Evolutionary conservation across 2,888 invertebrate species (phyloP), one percentile per base, ranked within the genome.

Genomic region (Xestobium rufovillosum): DNA sequence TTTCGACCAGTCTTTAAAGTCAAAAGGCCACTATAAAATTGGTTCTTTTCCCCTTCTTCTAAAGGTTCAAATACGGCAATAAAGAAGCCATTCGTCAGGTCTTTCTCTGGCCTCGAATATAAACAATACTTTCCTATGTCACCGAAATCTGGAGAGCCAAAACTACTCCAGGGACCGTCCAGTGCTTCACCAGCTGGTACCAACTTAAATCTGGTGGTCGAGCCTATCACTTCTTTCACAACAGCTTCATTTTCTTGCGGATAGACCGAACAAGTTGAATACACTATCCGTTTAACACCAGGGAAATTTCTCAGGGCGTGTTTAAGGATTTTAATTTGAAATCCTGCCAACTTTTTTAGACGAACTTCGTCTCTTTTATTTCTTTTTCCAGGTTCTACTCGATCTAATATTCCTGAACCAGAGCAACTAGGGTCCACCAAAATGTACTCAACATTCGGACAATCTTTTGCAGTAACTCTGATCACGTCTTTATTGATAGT

Each of bases 391-490:
- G 63, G 47, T 41, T 67, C 63, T 14, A 69, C 44, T 27, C 80
- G 70, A 47, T 73, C 70, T 26, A 72, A 64, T 64, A 83, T 78
- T 17, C 87, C 76, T 60, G 92, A 89, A 26, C 97, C 96, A 14
- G 92, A 88, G 63, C 98, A 99, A 37, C 92, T 89, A 0, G 97
- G 96, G 68, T 99, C 98, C 0, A 98, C 80, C n/a, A 97, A 68
- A 49, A 95, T 83, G 54, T 89, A 92, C 60, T 90, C 81, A 0
- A 94, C 85, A 48, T 80, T 71, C 15, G 76, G 72, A 51, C 72
- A 73, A 11, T 78, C 72, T 0, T 69, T 64, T 8, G 69, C 67
- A 51, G 76, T 70, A 14, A 89, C 68, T 15, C 70, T 72, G 26
- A 90, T 66, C 8, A 85, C 80, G 66, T 96, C 95, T 36, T 68